These are phyloP conservation scores for Vimba vimba DNA, from an alignment of 2,113 vertebrate species.

Conservation along the genomic window DNA sequence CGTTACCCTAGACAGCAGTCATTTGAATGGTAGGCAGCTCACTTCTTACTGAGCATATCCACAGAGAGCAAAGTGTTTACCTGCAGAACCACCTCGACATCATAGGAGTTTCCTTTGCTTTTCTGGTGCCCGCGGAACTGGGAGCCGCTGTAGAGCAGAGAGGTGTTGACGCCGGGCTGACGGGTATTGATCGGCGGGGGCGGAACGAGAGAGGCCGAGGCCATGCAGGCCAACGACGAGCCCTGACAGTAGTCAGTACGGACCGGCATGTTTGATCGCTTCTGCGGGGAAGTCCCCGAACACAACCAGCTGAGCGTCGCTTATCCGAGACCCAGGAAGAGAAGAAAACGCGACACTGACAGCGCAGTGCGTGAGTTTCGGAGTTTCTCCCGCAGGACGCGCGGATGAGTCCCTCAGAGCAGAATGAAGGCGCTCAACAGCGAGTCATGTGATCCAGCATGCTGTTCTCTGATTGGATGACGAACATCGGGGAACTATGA, in stretches of 20 bases:
- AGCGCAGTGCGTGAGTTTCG: conserved; percentile 24
- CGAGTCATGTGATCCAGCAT: conserved; percentile 51
- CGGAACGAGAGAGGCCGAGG: conserved; percentile 85
- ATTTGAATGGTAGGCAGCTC: background rate
- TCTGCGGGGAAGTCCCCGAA: conserved; percentile 65
- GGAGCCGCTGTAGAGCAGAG: conserved; percentile 92
- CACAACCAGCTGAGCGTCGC: conserved; percentile 38
- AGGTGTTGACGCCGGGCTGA: conserved; percentile 91
- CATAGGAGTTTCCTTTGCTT: conserved; percentile 97
- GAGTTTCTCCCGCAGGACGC: conserved; percentile 40
- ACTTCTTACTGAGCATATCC: background rate
- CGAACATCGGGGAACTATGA: background rate
- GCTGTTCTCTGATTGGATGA: conserved; percentile 64
- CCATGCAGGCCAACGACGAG: conserved; percentile 73
- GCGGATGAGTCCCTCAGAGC: conserved; percentile 23
- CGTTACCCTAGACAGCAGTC: background rate
- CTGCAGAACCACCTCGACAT: conserved; percentile 96
- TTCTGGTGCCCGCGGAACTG: conserved; percentile 96
- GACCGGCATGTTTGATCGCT: conserved; percentile 86
- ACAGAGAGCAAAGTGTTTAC: conserved; percentile 65
- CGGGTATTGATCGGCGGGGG: conserved; percentile 93
- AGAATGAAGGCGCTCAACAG: conserved; percentile 37
- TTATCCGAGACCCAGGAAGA: conserved; percentile 27
- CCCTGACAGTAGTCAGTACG: conserved; percentile 81
- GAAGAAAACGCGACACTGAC: conserved; percentile 38